Base-by-base conservation (phyloP, 2,888 invertebrate genomes). In the Parasteatoda lunata region DNA sequence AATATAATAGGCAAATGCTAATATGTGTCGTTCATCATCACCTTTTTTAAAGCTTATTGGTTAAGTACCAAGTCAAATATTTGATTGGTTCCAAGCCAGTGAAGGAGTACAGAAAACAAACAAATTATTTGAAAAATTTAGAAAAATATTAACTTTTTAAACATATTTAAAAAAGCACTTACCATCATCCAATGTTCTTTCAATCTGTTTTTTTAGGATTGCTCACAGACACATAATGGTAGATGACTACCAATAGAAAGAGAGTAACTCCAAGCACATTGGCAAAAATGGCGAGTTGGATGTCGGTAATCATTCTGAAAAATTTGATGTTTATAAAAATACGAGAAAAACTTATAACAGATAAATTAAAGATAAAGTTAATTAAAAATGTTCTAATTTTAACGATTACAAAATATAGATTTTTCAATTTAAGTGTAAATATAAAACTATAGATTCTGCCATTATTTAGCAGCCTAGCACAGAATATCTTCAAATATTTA, bases 251-350 rank as follows among this genome's bases (percentile, higher is more conserved):
- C 77, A 98, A 94, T 91, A 98, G 97, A 89, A 93, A 93, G 79
- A 93, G 90, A 0, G 96, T 95, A 3, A 98, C 97, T 89, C 98
- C 98, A 89, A 98, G 93, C 89, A 98, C 95, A 92, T 99, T 99
- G 90, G 98, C 97, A 93, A 98, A 97, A 84, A 98, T 95, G 0
- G 98, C 98, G 90, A 99, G 93, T 93, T 99, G 98, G 68, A 98
- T 96, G 92, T 99, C 98, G 1, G 98, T 97, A 90, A 99, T 97
- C 98, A 98, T 98, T 89, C 90, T 91, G 78, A 5, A 75, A 76
- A 76, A 59, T 59, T 59, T 6, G 7, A 13, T n/a, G 9, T 59
- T 59, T 4, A 69, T 47, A 6, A 30, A 30, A 47, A 69, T 45
- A 69, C 11, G 7, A 69, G 45, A 9, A 47, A 7, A 65, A 65